Base-by-base conservation (phyloP, 1,140 invertebrate genomes). In the Pygmarrhopalites habei region DNA sequence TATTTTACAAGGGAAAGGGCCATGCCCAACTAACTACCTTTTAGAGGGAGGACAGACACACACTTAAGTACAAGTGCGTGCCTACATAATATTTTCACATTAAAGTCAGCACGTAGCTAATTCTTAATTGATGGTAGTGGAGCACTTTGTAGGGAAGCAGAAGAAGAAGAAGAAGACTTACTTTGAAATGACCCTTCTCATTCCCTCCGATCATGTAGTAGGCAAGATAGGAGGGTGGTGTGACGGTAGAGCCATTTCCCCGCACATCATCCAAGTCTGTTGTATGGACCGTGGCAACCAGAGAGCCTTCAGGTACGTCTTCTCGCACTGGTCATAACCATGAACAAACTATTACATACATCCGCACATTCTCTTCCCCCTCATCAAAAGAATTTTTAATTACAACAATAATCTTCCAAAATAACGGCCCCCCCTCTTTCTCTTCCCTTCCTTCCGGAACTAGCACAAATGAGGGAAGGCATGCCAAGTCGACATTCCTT, bases 121-220 rank as follows among this genome's bases (percentile, higher is more conserved):
- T 5, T n/a, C 5, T 46, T 46, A 46, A 46, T 46, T 46, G 44
- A n/a, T n/a, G 44, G 5, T 46, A n/a, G 7, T 51, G 26, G 21
- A 7, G 12, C 28, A 51, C 49, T 51, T 23, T 51, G 5, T 26
- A 25, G 56, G 21, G 23, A 28, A 44, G 39, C 10, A 59, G 10
- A 32, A 14, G 21, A 35, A 46, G 29, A 46, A 15, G 15, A 35
- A 35, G 32, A 35, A 35, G 15, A 35, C 43, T 59, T 60, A 71
- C 69, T 63, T 68, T 71, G 44, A 71, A 71, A 52, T 68, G 66
- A 23, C 60, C 66, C 35, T 63, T 59, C 39, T 66, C 64, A 58
- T 71, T 67, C 43, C 69, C 69, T 26, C 56, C 63, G 35, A 71
- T 51, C 29, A 71, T 66, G 55, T 68, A 68, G 66, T 66, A 71